Base-by-base conservation (phyloP, 1,140 invertebrate species). In the Amphibalanus amphitrite region DNA sequence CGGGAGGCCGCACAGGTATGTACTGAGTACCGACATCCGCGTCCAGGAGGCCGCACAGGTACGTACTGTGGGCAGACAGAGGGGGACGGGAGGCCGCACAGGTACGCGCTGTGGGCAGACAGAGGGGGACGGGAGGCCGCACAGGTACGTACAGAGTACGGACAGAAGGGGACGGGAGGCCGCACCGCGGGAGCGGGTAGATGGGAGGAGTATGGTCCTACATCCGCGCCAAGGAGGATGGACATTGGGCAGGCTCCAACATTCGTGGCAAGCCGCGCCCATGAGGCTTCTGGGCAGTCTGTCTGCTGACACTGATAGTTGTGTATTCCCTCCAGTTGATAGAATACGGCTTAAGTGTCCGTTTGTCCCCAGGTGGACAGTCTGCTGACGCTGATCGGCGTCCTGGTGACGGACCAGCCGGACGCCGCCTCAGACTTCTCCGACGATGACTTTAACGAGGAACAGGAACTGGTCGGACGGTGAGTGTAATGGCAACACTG, bases 391-490 rank as follows among this genome's bases (percentile, higher is more conserved):
- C 89, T 97, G 81, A 84, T 97, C 20, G 85, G 88, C n/a, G 88
- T 93, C 0, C 78, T 98, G 33, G 87, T 97, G 13, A 87, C 88
- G 76, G 95, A 97, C 79, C 93, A 85, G 29, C 85, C 89, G 67
- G 82, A 97, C 81, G 85, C 89, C 0, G 20, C 10, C 20, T 23
- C 20, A 4, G 64, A 65, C 23, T 65, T 65, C 26, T 23, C 23
- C 20, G 47, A 59, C 23, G 96, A 99, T 81, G 96, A 99, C 80
- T 96, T 99, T 82, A 89, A 90, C 38, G 97, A 99, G 79, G 96
- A 99, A 77, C 97, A 99, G 79, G 89, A 90, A 29, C 82, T 97
- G 4, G 84, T 99, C 71, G 95, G 89, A 73, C 85, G 88, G 84
- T 85, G 76, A 71, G 70, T 73, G 29, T 29, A 72, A n/a, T n/a